Conservation (phyloP, 2,797 vertebrate genomes). For the Microchirus variegatus region DNA sequence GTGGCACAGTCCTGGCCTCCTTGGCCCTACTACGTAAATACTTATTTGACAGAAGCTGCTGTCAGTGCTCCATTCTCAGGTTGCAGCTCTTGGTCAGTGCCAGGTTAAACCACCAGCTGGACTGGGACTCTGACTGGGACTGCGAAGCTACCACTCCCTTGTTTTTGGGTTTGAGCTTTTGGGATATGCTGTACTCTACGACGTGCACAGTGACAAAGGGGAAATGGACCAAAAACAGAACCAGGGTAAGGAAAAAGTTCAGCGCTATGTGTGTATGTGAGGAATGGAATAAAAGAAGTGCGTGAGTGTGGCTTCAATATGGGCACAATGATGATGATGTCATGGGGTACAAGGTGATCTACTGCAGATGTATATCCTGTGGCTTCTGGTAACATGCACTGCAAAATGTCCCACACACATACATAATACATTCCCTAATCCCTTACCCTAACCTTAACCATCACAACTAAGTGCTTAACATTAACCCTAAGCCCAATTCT, state of each 20-base stretch:
- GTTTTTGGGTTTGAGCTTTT: conserved; percentile 40
- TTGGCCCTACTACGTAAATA: conserved; percentile 61
- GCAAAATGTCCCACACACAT: background rate
- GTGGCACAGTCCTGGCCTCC: conserved; percentile 45
- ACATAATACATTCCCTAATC: no score
- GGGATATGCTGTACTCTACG: background rate
- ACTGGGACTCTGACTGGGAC: background rate
- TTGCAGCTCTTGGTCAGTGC: conserved; percentile 47
- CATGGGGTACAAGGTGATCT: conserved; percentile 39
- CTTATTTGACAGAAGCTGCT: conserved; percentile 57
- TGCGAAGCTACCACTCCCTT: conserved; percentile 47
- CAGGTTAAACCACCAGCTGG: conserved; percentile 52
- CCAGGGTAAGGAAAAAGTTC: background rate
- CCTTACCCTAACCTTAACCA: no score
- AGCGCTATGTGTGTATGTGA: background rate
- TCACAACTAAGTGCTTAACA: no score
- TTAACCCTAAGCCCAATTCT: no score
- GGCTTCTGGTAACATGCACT: background rate
- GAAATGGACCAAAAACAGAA: no score
- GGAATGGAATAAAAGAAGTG: no score
- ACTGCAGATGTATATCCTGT: conserved; percentile 50
- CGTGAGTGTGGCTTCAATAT: no score
- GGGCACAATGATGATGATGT: background rate
- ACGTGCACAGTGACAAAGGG: background rate
- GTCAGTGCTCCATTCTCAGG: conserved; percentile 57